A percentile compares a stretch with the other conserved stretches of the same genome.
Conservation (phyloP, 1,140 invertebrate genomes). For the Bombus sylvicola region DNA sequence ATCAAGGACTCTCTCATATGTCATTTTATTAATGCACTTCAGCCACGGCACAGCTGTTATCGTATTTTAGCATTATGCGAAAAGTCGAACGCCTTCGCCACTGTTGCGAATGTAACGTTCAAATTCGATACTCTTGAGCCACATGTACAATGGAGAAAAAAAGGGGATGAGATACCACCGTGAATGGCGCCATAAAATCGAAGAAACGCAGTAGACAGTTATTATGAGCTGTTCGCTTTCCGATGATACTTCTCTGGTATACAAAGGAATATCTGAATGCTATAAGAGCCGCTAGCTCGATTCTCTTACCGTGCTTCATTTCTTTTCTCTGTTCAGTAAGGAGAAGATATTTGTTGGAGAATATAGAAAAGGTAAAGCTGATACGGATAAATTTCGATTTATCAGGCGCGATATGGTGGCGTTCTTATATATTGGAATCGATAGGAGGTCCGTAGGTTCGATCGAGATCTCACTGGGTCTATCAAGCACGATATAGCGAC, state of each 20-base stretch:
- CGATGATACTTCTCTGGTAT: conserved; percentile 35
- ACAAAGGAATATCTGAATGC: conserved; percentile 9
- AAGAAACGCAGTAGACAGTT: conserved; percentile 50
- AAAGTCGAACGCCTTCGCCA: conserved; percentile 1
- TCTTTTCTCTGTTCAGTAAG: conserved; percentile 20
- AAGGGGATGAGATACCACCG: conserved; percentile 6
- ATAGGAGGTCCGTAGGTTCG: too few species aligned
- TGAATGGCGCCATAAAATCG: conserved; percentile 47
- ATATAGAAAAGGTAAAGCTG: background rate
- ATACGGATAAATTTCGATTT: background rate
- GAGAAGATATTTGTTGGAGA: background rate
- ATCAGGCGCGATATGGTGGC: background rate
- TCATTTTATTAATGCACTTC: background rate
- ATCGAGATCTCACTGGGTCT: too few species aligned
- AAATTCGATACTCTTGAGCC: background rate
- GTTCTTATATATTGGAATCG: too few species aligned
- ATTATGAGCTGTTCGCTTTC: conserved; percentile 52
- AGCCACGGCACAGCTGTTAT: background rate
- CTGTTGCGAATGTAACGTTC: background rate
- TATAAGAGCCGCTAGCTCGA: conserved; percentile 22
- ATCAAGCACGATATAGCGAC: too few species aligned
- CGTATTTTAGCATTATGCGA: conserved; percentile 11
- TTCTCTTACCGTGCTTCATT: conserved; percentile 20
- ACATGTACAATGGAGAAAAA: background rate
- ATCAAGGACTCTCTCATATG: conserved; percentile 8